Base-by-base conservation (phyloP, 2,888 invertebrate species). In the Acrobasis suavella region DNA sequence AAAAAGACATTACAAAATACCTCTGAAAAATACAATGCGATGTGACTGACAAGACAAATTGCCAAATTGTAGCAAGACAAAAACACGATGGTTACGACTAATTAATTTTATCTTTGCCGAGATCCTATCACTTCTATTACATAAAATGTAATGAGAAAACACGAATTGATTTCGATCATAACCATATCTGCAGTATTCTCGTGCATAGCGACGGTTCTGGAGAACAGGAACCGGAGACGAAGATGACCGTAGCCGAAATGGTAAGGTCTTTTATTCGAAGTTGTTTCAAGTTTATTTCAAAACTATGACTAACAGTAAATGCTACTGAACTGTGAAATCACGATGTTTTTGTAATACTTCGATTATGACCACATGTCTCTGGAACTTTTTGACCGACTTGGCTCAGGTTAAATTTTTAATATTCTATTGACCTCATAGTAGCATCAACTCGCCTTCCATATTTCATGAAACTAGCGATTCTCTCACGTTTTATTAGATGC, bases 141-240 rank as follows among this genome's bases (percentile, higher is more conserved):
- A 60, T 62, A 77, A 71, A 67, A 81, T 86, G 82, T 69, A 62
- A 88, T 89, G 88, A 81, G 66, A 58, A 82, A 76, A 67, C 81
- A 84, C 5, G 77, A 87, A 65, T 62, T 86, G 7, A 10, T 85
- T 38, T 75, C 80, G 39, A 64, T 86, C 32, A 67, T 87, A 12
- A 78, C 81, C 17, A 63, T 79, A 64, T 85, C 87, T 62, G 83
- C 86, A 32, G 60, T 79, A 3, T 61, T 80, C n/a, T 80, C 85
- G 67, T 87, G 80, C 66, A 62, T 77, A 9, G 84, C 82, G 12
- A 85, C 82, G 50, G 60, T 85, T 64, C 62, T 81, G 38, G 83
- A 85, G 22, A 80, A 79, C 59, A 67, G 32, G 64, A 64, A 62
- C 62, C 69, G 76, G 46, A 68, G 70, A 56, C 65, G 75, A 8